Base-by-base conservation (phyloP, 2,797 vertebrate species). In the Megalops cyprinoides region DNA sequence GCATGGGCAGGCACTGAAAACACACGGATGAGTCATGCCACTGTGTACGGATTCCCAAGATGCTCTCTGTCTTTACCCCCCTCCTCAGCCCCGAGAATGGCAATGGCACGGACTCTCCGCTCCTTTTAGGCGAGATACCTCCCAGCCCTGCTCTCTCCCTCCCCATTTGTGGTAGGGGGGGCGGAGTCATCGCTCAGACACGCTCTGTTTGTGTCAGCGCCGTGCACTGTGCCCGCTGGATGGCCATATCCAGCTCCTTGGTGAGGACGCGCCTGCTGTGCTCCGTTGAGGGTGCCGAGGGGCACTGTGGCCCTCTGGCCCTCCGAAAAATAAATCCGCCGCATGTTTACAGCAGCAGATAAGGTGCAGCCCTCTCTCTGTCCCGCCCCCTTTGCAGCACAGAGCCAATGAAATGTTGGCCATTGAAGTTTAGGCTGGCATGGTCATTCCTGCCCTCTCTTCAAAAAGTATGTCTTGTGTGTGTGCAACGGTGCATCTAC, bases 41-140 rank as follows among this genome's bases (percentile, higher is more conserved):
- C 87, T 94, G 84, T 92, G 90, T 88, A 91, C 91, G 92, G 88
- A 93, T 91, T 94, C 91, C 90, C 82, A 82, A 93, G 90, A 94
- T 92, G 87, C 85, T 91, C 90, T 96, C 91, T 92, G 44, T 88
- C 87, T 93, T 92, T 90, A 89, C 90, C 46, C 53, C 88, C 87
- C 92, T 89, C 87, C 82, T 85, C 77, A 90, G 92, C 92, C 90
- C 89, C 80, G 80, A 87, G 84, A 83, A 87, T 88, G 90, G 88
- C 86, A 82, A 46, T 74, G 82, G 87, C 28, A 82, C 28, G 25
- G 28, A 14, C 58, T 62, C 89, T 89, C 88, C 89, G 88, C 87
- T 95, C 90, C 92, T 94, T 94, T 93, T 87, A 92, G 90, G 90
- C 92, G 93, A 90, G 77, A 79, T 79, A 81, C 84, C 79, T 87